A percentile compares a stretch with the other conserved stretches of the same genome.
Evolutionary conservation across 37 sponge, comb jelly and placozoan species (phyloP).

Genomic region (Oopsacas minuta): DNA sequence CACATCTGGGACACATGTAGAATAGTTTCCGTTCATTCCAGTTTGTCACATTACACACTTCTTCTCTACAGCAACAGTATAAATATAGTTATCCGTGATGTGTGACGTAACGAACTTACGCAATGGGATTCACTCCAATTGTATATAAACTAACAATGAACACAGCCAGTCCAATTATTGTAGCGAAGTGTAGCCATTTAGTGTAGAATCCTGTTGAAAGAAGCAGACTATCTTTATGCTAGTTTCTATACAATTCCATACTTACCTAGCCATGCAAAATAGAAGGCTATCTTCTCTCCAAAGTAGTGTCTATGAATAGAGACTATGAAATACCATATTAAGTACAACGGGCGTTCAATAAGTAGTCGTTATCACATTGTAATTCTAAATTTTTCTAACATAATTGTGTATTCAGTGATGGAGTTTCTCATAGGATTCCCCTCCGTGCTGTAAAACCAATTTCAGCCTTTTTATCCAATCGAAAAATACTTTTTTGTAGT

Average conservation of each 20-base stretch:
- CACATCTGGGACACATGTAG: conserved; percentile 55
- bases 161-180: conserved; percentile 29
- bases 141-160: conserved; percentile 28
- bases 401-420: too few species aligned
- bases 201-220: conserved; percentile 31
- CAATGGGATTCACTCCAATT: neutral
- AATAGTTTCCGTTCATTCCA: conserved; percentile 15
- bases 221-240: neutral
- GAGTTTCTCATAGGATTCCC: too few species aligned
- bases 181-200: conserved; percentile 28
- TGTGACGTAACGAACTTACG: neutral
- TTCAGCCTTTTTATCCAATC: too few species aligned
- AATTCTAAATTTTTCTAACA: too few species aligned
- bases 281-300: conserved; percentile 50
- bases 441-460: too few species aligned
- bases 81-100: too few species aligned
- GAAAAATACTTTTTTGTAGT: too few species aligned
- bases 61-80: conserved; percentile 12
- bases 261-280: conserved; percentile 7
- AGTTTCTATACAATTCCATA: too few species aligned
- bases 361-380: too few species aligned
- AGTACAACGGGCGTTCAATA: too few species aligned
- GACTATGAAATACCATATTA: too few species aligned
- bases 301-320: conserved; percentile 32
- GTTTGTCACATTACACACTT: conserved; percentile 16